Evolutionary conservation across 2,113 vertebrate genomes (phyloP), one percentile per base, ranked within the genome.

Genomic region (Carassius carassius): DNA sequence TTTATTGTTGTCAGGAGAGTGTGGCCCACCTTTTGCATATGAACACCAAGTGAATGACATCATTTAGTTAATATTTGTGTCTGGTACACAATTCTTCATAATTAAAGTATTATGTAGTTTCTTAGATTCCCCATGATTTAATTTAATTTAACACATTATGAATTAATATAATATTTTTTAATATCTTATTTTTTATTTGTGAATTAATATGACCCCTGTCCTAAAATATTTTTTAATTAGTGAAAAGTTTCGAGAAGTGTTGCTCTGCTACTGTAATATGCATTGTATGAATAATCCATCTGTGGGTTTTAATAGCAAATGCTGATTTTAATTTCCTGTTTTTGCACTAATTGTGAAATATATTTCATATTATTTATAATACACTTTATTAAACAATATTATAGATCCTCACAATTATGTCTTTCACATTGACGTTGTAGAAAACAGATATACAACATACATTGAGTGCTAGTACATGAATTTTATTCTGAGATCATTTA

Each of bases 61-160:
- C 83, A 87, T 86, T n/a, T 79, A 51, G 11, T 74, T 67, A 74
- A 74, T 89, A 12, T 87, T 86, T 92, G 92, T 93, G 92, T 88
- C 91, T 91, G 91, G 90, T 67, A 91, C 92, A 93, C 89, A 88
- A 23, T 86, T 91, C 92, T 93, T 88, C 87, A 91, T 89, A 47
- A 78, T 41, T 12, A 10, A 69, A 81, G 13, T 73, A 47, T 84
- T 78, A 78, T 14, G 3, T 49, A 79, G 35, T 73, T 17, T 82
- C 65, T 79, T 77, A 37, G 67, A 79, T 49, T 65, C 16, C 58
- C 69, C 54, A 54, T 86, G 13, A 65, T 88, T 70, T 89, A 6
- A 84, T 88, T 75, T 89, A 78, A 82, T 86, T 62, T 86, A 86
- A 84, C 81, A 74, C 60, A 69, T 76, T 80, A 86, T 83, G 16